A percentile compares a stretch with the other conserved stretches of the same genome.
Conservation (phyloP, 2,888 invertebrate genomes). For the Hypomecis atomaria region DNA sequence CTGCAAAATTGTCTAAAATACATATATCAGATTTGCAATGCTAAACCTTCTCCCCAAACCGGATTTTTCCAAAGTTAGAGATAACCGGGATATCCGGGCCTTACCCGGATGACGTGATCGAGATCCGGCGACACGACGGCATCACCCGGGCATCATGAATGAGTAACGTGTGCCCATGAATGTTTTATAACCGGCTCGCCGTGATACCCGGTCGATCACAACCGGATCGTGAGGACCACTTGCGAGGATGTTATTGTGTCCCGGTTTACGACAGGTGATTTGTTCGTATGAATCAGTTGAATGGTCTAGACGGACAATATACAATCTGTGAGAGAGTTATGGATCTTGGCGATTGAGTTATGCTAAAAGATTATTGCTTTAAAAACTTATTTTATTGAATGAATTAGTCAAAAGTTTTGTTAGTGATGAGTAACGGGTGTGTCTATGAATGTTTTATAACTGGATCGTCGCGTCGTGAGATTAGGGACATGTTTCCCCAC, state of each 20-base stretch:
- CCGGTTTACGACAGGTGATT: conserved; percentile 13
- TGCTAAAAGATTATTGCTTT: neutral
- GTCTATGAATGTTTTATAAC: too few relatives aligned
- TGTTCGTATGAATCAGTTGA: conserved; percentile 1
- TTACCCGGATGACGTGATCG: conserved; percentile 55
- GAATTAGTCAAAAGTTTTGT: too few relatives aligned
- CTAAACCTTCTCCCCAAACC: neutral
- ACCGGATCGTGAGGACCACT: conserved; percentile 48
- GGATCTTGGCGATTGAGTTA: neutral
- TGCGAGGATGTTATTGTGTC: conserved; percentile 38
- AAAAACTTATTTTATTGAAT: too few relatives aligned
- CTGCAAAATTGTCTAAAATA: neutral
- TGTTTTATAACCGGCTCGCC: conserved; percentile 72
- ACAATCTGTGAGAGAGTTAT: neutral
- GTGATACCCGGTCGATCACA: conserved; percentile 64
- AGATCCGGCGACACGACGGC: conserved; percentile 51
- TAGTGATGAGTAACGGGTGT: too few relatives aligned
- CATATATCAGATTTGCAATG: too few relatives aligned
- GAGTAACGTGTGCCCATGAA: conserved; percentile 74
- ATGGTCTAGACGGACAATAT: neutral
- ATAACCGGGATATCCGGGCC: conserved; percentile 44
- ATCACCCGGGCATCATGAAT: conserved; percentile 71
- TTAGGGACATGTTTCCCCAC: too few relatives aligned
- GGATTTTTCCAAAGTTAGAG: conserved; percentile 21
- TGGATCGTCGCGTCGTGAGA: too few relatives aligned